phyloP scores from a whole-genome alignment of 2,797 vertebrate species.

The Philypnodon macrostomus region DNA sequence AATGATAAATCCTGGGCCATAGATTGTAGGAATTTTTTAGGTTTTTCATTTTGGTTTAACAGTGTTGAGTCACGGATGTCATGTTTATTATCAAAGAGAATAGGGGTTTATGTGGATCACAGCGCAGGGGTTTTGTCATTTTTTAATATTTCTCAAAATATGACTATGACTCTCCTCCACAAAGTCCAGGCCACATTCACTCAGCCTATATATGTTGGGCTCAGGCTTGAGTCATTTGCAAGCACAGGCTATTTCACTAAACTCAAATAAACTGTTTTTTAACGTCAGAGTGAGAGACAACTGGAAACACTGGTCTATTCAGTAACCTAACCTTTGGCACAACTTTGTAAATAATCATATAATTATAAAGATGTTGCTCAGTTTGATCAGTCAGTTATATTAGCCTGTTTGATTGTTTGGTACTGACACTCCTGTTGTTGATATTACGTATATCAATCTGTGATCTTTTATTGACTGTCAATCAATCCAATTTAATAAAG shows the following conservation, averaged over 20 bases:
- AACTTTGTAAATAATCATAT: no score
- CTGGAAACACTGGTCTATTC: no score
- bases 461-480: no score
- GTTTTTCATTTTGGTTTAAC: slow-evolving; percentile 1
- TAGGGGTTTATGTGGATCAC: slow-evolving; percentile 7
- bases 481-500: no score
- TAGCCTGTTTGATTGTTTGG: no score
- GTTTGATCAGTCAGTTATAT: no score
- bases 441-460: no score
- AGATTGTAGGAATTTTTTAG: accelerated
- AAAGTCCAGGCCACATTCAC: slow-evolving; percentile 3
- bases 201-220: neutral
- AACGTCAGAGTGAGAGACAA: no score
- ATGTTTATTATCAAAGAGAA: neutral
- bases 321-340: no score
- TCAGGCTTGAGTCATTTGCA: accelerated
- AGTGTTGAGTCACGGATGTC: neutral
- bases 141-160: neutral
- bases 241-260: neutral
- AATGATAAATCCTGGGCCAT: slow-evolving; percentile 6
- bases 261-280: slow-evolving; percentile 1
- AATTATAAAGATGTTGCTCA: no score
- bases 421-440: no score
- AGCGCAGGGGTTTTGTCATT: slow-evolving; percentile 1
- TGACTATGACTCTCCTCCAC: slow-evolving; percentile 3